These are phyloP conservation scores for Aphelinus certus DNA, from an alignment of 1,140 invertebrate genomes.

Conservation along the genomic window DNA sequence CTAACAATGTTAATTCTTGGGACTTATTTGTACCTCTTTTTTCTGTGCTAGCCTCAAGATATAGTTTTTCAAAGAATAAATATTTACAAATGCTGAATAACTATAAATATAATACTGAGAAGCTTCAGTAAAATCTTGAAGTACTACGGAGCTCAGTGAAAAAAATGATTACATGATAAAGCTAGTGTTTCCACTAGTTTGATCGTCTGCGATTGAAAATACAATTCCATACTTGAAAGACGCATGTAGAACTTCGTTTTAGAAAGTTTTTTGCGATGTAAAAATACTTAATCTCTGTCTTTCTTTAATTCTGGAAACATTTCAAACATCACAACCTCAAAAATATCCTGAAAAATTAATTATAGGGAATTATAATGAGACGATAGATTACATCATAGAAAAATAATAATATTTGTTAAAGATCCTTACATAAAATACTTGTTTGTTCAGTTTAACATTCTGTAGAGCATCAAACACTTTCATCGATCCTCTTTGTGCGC, in stretches of 20 bases:
- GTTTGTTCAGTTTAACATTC: conserved; percentile 87
- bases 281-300: conserved; percentile 39
- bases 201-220: conserved; percentile 17
- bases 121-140: conserved; percentile 10
- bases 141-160: not conserved
- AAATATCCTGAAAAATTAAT: conserved; percentile 73
- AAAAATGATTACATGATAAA: conserved; percentile 24
- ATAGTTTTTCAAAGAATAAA: no score
- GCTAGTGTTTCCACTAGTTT: conserved; percentile 19
- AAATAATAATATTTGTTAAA: conserved; percentile 23
- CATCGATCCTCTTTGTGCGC: conserved; percentile 81
- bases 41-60: no score
- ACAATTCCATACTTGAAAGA: conserved; percentile 5
- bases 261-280: conserved; percentile 20
- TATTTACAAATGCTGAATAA: conserved; percentile 3
- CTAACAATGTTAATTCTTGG: no score
- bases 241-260: conserved; percentile 14
- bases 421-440: conserved; percentile 87
- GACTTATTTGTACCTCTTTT: no score
- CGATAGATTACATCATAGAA: conserved; percentile 1
- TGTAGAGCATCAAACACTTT: conserved; percentile 91
- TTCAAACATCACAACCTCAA: conserved; percentile 78
- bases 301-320: conserved; percentile 79
- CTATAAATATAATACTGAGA: conserved; percentile 29
- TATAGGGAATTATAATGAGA: conserved; percentile 6